Percentiles rank a stretch among this genome's conserved stretches.
phyloP scores from a whole-genome alignment of 2,113 vertebrate species.

The Reinhardtius hippoglossoides region DNA sequence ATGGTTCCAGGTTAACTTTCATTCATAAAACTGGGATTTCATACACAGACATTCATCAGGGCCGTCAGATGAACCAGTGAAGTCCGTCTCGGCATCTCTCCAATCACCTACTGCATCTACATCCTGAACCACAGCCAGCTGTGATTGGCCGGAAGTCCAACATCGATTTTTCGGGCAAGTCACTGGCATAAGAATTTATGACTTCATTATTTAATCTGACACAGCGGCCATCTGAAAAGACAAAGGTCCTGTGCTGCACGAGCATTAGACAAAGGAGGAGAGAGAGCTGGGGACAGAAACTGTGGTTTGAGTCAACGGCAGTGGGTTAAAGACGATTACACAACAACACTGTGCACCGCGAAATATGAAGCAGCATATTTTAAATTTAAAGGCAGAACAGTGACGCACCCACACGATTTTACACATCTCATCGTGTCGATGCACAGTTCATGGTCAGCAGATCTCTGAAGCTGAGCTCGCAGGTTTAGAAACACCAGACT shows the following conservation, averaged over 20 bases:
- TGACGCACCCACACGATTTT: too few relatives aligned
- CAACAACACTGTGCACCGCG: neutral
- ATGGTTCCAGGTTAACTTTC: too few relatives aligned
- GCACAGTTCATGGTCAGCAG: too few relatives aligned
- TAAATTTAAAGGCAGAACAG: too few relatives aligned
- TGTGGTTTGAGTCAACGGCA: neutral
- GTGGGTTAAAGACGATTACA: neutral
- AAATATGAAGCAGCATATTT: neutral
- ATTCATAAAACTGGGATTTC: neutral
- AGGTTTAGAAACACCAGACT: too few relatives aligned
- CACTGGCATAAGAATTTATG: neutral
- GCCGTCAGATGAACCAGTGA: neutral
- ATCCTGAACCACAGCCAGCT: neutral
- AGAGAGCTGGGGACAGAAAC: neutral
- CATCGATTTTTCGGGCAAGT: neutral
- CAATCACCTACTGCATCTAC: neutral
- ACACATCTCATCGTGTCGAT: too few relatives aligned
- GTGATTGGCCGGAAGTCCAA: neutral
- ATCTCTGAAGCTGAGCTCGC: too few relatives aligned
- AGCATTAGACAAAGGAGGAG: neutral
- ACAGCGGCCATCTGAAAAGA: neutral
- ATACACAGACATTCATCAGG: neutral
- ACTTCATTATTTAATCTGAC: neutral
- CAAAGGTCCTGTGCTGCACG: neutral
- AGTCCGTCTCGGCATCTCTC: neutral